Evolutionary conservation across 1,140 invertebrate species (phyloP).

Genomic region (Pristionchus pacificus): DNA sequence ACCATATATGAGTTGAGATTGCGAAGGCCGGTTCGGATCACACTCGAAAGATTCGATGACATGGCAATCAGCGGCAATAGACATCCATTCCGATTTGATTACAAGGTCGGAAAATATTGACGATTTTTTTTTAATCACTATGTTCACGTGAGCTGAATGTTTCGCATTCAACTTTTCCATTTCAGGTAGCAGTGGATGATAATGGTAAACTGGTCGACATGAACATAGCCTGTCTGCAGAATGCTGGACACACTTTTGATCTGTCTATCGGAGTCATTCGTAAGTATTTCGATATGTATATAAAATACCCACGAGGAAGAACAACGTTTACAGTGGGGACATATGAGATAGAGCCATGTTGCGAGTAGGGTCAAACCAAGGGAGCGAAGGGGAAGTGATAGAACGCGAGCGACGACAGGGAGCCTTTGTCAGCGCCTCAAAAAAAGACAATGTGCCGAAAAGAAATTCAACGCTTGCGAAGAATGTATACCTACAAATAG

Average conservation of each 20-base stretch:
- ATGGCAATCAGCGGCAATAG: constrained; percentile 81
- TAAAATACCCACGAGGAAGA: too few species aligned
- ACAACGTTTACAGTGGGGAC: too few species aligned
- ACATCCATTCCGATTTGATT: constrained; percentile 81
- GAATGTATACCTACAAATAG: too few species aligned
- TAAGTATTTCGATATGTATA: constrained; percentile 26
- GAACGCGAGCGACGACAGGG: too few species aligned
- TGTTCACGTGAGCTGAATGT: background rate
- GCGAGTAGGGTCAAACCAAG: too few species aligned
- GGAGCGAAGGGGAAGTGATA: too few species aligned
- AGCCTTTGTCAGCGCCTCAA: too few species aligned
- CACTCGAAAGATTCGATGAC: constrained; percentile 87
- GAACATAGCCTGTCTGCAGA: constrained; percentile 40
- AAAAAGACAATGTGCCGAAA: too few species aligned
- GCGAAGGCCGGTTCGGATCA: constrained; percentile 74
- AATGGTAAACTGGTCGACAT: constrained; percentile 39
- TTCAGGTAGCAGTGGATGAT: constrained; percentile 45
- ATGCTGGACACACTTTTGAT: constrained; percentile 47
- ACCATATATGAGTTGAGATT: too few species aligned
- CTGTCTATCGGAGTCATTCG: constrained; percentile 51
- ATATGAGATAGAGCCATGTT: too few species aligned
- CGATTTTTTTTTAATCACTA: too few species aligned
- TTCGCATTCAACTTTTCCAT: background rate
- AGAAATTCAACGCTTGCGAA: too few species aligned
- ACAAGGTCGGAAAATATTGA: constrained; percentile 71